Base-by-base conservation (phyloP, 1,140 invertebrate genomes). In the Phocides pigmalion region DNA sequence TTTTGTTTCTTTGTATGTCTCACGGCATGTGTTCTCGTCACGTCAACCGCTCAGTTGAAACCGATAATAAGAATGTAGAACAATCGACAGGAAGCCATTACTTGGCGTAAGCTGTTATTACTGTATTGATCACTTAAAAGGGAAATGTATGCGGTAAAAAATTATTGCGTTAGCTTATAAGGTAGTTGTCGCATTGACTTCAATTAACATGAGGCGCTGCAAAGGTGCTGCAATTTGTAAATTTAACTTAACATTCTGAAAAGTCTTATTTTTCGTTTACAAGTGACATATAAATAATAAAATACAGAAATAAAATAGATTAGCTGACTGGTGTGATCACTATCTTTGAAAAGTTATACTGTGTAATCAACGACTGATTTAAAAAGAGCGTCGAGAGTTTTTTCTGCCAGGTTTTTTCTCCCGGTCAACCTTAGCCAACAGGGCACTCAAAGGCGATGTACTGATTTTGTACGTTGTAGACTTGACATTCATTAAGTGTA, bases 1-100 rank as follows among this genome's bases (percentile, higher is more conserved):
- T 32, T 11, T 32, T 32, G n/a, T 32, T 32, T 32, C 9, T 32
- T n/a, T 11, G 9, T 28, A 39, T 12, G n/a, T 39, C 35, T 4
- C 12, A 39, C 35, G 12, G n/a, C 14, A 3, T 39, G 35, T n/a
- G n/a, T 39, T n/a, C n/a, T n/a, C n/a, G 8, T 14, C 35, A 14
- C 35, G 4, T 14, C 22, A 22, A 22, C 6, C 35, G 35, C 35
- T 39, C 35, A 5, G 14, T 0, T 39, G 35, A n/a, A 39, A 39
- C 17, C 25, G 37, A 32, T 22, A 47, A n/a, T 61, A 53, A 35
- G 64, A 70, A 70, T 64, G 12, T 67, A 62, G 46, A 35, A 68
- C 69, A 72, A 68, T 68, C 39, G 58, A 16, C 41, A 72, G 69
- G 69, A 72, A 72, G 53, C 61, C 19, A 46, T 54, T 51, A 41